Base-by-base conservation (phyloP, 2,888 invertebrate species). In the Yponomeuta evonymella region DNA sequence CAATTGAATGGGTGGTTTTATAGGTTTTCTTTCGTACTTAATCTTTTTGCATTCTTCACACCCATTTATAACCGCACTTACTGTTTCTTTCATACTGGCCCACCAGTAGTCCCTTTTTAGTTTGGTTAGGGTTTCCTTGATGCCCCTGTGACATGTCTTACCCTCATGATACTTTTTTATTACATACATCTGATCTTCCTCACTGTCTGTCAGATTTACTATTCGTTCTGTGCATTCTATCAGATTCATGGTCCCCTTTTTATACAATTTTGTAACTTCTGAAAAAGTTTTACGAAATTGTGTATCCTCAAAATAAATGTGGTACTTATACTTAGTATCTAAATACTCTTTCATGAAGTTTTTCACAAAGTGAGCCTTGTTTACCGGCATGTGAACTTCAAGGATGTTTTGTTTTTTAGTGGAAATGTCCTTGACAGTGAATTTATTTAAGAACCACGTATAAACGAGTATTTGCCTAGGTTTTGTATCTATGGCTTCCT, bases 41-140 rank as follows among this genome's bases (percentile, higher is more conserved):
- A 72, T 77, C 71, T 36, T 70, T 71, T 73, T 73, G 70, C 77
- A 79, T 2, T 11, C 0, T 36, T 78, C 75, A 48, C 79, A 79
- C 0, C 72, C 12, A 67, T 78, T 78, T 62, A 78, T 77, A 11
- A 75, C 58, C 23, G 63, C 33, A 0, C 73, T 8, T 23, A 76
- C 71, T 10, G 74, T 72, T 64, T 74, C 62, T 12, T 72, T 29
- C 73, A 76, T 75, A 33, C 73, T 74, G 3, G 48, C 11, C 72
- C 73, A 75, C n/a, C 48, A 73, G 33, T 73, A 75, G 23, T 66
- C 10, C 29, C 66, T 43, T 48, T 67, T 67, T 67, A 67, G 6
- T 48, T 23, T 43, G n/a, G 23, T 48, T 48, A 73, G 33, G 0
- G 76, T 75, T 70, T 75, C 75, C n/a, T 72, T 75, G 29, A 75